A percentile compares a stretch with the other conserved stretches of the same genome.
Evolutionary conservation across 35 echinoderm and acorn worm species (phyloP).

Genomic region (Heliocidaris erythrogramma): DNA sequence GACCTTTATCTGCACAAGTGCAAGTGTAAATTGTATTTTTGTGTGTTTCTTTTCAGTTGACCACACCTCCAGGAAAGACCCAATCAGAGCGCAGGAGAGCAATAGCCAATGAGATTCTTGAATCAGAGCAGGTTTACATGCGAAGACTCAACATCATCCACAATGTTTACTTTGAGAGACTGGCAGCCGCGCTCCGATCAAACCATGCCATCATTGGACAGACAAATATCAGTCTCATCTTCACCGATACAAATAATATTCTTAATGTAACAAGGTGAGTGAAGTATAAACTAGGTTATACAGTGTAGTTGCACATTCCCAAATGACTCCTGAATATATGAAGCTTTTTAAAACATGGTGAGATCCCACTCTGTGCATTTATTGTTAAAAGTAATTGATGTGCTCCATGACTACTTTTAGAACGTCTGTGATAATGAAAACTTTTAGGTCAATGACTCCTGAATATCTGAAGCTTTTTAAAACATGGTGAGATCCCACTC

Average conservation of each 20-base stretch:
- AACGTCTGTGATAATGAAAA: too few species aligned
- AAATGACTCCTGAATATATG: too few species aligned
- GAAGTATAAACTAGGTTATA: background rate
- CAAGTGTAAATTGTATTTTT: too few species aligned
- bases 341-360: too few species aligned
- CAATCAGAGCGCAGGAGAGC: constrained; percentile 53
- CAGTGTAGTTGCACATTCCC: too few species aligned
- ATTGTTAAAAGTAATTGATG: too few species aligned
- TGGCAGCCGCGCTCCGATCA: constrained; percentile 73
- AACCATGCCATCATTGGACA: constrained; percentile 93
- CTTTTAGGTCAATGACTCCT: too few species aligned
- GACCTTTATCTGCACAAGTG: too few species aligned
- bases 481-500: too few species aligned
- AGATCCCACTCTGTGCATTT: too few species aligned
- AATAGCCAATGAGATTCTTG: constrained; percentile 62
- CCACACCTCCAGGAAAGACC: constrained; percentile 35
- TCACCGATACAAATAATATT: constrained; percentile 73
- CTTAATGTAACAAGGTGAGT: constrained; percentile 61
- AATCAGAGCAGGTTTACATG: constrained; percentile 60
- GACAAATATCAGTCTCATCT: constrained; percentile 86
- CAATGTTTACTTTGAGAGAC: constrained; percentile 75
- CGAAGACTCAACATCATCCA: constrained; percentile 70
- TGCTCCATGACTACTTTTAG: too few species aligned
- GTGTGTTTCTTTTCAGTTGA: background rate
- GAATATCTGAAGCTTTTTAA: too few species aligned